Evolutionary conservation across 2,113 vertebrate species (phyloP), one percentile per base, ranked within the genome.

Genomic region (Columbina picui): DNA sequence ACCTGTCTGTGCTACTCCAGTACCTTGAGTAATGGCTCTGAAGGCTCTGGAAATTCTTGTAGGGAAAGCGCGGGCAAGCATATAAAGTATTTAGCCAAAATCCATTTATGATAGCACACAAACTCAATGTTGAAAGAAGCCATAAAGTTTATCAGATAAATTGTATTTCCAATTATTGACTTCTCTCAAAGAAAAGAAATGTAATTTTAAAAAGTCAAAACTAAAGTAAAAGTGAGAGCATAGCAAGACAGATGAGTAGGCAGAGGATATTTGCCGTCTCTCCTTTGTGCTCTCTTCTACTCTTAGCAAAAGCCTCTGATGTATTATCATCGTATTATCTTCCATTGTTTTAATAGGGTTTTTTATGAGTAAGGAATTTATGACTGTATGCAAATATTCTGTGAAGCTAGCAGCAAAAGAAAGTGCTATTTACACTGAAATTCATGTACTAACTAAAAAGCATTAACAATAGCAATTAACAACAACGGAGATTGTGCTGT

Each of bases 401-500:
- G 55, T 79, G 94, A 87, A 93, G 50, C 59, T 73, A 96, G 82
- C 49, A 94, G 67, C 68, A 83, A 88, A 93, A 91, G 70, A 38
- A 88, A 82, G 70, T 89, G 84, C 85, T 94, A 77, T 91, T 93
- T 96, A 95, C 84, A 87, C 75, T 56, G 90, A 67, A 94, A 91
- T 94, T 89, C 89, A 88, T 94, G 85, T 77, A 93, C 67, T 90
- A 78, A 88, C 76, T 92, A 93, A 86, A 96, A 94, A 88, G 20
- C 85, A 93, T 93, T 95, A 95, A 93, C 90, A 94, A 60, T 19
- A 91, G 61, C 89, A 96, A 93, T 96, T 95, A 95, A 90, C 67
- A 79, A 76, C 84, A 93, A 36, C 69, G 59, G n/a, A 81, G 86
- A 84, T 34, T 91, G 59, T 74, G 59, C 60, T 52, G 55, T 70